Conservation (phyloP, 2,888 invertebrate species). For the Formica aserva region DNA sequence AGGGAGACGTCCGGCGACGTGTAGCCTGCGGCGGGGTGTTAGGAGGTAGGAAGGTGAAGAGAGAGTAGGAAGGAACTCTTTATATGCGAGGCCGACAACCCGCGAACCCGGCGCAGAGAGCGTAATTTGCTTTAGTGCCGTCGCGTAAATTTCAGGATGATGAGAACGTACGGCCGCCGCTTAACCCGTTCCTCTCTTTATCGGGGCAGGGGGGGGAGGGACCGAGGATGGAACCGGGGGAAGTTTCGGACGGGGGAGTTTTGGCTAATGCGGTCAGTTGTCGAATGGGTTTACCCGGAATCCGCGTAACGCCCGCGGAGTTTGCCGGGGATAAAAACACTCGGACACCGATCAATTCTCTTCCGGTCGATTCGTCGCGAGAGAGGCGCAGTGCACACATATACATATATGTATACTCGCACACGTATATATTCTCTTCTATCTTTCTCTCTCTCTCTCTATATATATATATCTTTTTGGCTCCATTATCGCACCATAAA, state of each 20-base stretch:
- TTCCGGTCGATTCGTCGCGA: constrained; percentile 53
- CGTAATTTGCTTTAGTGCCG: constrained; percentile 79
- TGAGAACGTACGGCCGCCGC: constrained; percentile 78
- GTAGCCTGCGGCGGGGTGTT: constrained; percentile 30
- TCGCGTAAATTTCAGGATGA: constrained; percentile 80
- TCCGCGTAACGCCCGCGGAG: constrained; percentile 62
- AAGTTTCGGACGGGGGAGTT: constrained; percentile 55
- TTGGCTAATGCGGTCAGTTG: constrained; percentile 69
- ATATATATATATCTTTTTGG: constrained; percentile 2
- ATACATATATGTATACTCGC: neutral
- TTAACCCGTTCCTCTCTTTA: constrained; percentile 70
- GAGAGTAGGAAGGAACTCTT: constrained; percentile 57
- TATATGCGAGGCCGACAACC: constrained; percentile 64
- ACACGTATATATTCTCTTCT: too few species aligned
- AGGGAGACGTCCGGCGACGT: constrained; percentile 15
- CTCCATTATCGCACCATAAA: constrained; percentile 69
- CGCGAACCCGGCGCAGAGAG: constrained; percentile 68
- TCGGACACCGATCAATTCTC: constrained; percentile 59
- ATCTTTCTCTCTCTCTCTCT: neutral
- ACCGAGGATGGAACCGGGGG: neutral
- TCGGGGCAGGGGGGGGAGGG: neutral
- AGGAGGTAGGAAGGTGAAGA: neutral
- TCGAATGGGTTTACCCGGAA: constrained; percentile 65
- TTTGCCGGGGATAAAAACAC: constrained; percentile 48
- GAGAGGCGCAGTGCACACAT: neutral